These are phyloP conservation scores for Sphaerodactylus townsendi DNA, from an alignment of 2,113 vertebrate genomes.

Conservation along the genomic window DNA sequence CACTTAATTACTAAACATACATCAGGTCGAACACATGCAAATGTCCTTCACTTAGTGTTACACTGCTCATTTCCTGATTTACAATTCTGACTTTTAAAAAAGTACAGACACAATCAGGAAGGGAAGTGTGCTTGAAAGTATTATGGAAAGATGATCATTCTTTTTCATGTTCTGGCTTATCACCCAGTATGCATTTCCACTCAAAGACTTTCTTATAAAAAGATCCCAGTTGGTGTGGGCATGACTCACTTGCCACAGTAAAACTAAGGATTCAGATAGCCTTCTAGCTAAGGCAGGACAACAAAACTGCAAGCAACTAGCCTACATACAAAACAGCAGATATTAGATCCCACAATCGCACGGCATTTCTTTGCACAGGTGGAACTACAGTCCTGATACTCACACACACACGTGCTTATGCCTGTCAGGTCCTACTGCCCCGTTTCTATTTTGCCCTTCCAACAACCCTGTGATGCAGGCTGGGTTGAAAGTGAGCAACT, in stretches of 20 bases:
- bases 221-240: conserved; percentile 7
- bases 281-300: background rate
- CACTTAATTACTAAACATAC: background rate
- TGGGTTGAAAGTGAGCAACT: too few species aligned
- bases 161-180: conserved; percentile 29
- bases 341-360: background rate
- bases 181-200: conserved; percentile 4
- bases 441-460: too few species aligned
- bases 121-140: background rate
- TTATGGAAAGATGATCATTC: background rate
- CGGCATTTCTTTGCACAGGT: background rate
- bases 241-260: conserved; percentile 1
- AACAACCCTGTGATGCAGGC: too few species aligned
- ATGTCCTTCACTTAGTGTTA: background rate
- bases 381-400: background rate
- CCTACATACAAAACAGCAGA: background rate
- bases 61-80: background rate
- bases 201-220: conserved; percentile 27
- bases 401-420: background rate
- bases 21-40: background rate
- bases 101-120: background rate
- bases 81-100: background rate
- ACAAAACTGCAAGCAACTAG: background rate
- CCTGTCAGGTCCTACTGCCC: too few species aligned
- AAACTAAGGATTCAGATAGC: background rate